Evolutionary conservation across 1,140 invertebrate species (phyloP).

Genomic region (Paramacrobiotus metropolitanus): DNA sequence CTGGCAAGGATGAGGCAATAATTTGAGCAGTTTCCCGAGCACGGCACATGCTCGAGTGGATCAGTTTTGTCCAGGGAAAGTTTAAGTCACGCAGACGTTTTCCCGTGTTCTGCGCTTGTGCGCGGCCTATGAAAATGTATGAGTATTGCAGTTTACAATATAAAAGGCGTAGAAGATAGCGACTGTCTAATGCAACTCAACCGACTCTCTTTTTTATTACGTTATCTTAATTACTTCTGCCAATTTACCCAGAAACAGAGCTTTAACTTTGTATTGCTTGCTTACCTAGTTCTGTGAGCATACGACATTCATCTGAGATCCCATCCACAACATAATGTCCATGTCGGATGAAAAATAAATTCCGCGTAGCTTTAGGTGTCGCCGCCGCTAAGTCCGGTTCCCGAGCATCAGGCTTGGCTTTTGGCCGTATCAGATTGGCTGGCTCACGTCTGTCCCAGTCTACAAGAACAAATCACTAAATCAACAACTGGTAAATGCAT

Average conservation of each 20-base stretch:
- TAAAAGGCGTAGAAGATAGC: no score
- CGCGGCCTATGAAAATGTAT: slow-evolving; percentile 9
- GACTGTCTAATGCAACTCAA: no score
- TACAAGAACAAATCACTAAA: not conserved
- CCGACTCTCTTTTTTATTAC: no score
- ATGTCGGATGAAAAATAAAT: slow-evolving; percentile 74
- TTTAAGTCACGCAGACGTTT: slow-evolving; percentile 34
- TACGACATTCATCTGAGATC: slow-evolving; percentile 41
- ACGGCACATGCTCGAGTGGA: slow-evolving; percentile 74
- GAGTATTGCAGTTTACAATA: slow-evolving; percentile 5
- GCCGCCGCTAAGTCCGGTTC: slow-evolving; percentile 16
- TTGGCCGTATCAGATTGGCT: not conserved
- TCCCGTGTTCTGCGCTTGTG: slow-evolving; percentile 8
- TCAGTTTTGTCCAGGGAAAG: slow-evolving; percentile 47
- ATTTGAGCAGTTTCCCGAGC: slow-evolving; percentile 70
- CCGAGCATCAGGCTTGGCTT: slow-evolving; percentile 19
- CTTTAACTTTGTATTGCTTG: no score
- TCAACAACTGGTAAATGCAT: not conserved
- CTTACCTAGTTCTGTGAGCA: slow-evolving; percentile 49
- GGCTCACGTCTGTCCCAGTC: not conserved
- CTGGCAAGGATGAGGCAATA: slow-evolving; percentile 39
- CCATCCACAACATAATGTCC: slow-evolving; percentile 68
- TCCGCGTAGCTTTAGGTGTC: slow-evolving; percentile 44
- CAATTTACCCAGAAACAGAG: no score
- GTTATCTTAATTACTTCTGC: no score